Conservation (phyloP, 35 echinoderm and acorn worm species). For the Acanthaster planci region DNA sequence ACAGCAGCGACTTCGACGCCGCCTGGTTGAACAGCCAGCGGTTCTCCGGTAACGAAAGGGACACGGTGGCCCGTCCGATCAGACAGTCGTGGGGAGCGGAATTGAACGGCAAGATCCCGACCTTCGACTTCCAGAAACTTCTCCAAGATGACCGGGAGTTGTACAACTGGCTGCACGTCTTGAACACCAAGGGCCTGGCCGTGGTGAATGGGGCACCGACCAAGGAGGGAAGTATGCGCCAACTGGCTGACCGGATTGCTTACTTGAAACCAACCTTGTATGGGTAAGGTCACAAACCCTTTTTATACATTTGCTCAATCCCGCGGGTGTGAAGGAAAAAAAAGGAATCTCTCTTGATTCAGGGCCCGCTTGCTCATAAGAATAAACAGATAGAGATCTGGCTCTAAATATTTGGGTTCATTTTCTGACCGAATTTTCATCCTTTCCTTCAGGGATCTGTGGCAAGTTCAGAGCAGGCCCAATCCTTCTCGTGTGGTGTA, state of each 20-base stretch:
- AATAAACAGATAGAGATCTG: too few species aligned
- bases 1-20: conserved; percentile 3
- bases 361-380: too few species aligned
- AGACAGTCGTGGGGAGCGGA: conserved; percentile 30
- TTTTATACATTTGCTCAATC: too few species aligned
- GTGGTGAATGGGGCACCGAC: conserved; percentile 18
- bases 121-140: conserved; percentile 20
- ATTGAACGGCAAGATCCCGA: conserved; percentile 8
- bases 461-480: conserved; percentile 45
- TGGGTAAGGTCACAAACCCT: neutral
- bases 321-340: too few species aligned
- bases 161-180: conserved; percentile 22
- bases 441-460: conserved; percentile 41
- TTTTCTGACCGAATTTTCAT: too few species aligned
- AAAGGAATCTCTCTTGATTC: too few species aligned
- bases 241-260: conserved; percentile 30
- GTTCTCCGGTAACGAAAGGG: neutral
- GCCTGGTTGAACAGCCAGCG: neutral
- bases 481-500: conserved; percentile 56
- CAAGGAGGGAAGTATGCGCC: neutral
- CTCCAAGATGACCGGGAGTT: neutral
- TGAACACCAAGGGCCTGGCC: conserved; percentile 21
- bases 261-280: neutral
- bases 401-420: too few species aligned
- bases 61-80: neutral